Conservation (phyloP, 2,797 vertebrate species). For the Trachurus trachurus region DNA sequence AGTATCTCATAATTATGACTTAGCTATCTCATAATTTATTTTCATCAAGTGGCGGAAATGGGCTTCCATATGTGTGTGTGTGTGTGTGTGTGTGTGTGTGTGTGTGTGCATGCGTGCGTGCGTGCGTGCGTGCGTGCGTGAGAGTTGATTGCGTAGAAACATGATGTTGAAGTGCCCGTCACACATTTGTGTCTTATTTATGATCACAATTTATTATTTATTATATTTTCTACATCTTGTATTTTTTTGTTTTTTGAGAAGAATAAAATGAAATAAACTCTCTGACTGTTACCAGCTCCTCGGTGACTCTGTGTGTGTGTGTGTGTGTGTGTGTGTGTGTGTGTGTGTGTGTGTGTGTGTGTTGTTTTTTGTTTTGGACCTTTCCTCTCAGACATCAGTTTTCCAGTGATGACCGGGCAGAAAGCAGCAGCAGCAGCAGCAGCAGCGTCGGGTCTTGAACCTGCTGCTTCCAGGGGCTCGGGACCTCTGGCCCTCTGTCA, state of each 20-base stretch:
- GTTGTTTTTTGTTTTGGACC: neutral
- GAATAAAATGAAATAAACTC: slow-evolving; percentile 46
- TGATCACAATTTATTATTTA: slow-evolving; percentile 61
- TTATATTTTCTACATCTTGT: slow-evolving; percentile 50
- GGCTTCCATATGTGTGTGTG: neutral
- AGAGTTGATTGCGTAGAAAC: too few relatives aligned
- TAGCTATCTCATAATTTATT: too few relatives aligned
- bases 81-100: neutral
- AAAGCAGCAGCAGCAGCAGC: slow-evolving; percentile 6
- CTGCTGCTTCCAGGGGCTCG: slow-evolving; percentile 30
- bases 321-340: slow-evolving; percentile 6
- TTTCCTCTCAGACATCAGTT: slow-evolving; percentile 33
- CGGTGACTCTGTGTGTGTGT: slow-evolving; percentile 3
- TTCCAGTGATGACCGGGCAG: slow-evolving; percentile 62
- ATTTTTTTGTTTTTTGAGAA: slow-evolving; percentile 36
- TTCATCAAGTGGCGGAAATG: too few relatives aligned
- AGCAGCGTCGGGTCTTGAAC: neutral
- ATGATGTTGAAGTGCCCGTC: too few relatives aligned
- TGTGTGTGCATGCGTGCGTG: too few relatives aligned
- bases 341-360: slow-evolving; percentile 11
- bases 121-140: too few relatives aligned
- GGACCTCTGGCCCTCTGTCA: slow-evolving; percentile 54
- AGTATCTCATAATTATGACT: too few relatives aligned
- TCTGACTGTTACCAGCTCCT: slow-evolving; percentile 11
- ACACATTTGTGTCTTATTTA: slow-evolving; percentile 64